Evolutionary conservation across 2,113 vertebrate species (phyloP).

Genomic region (Vicugna pacos): DNA sequence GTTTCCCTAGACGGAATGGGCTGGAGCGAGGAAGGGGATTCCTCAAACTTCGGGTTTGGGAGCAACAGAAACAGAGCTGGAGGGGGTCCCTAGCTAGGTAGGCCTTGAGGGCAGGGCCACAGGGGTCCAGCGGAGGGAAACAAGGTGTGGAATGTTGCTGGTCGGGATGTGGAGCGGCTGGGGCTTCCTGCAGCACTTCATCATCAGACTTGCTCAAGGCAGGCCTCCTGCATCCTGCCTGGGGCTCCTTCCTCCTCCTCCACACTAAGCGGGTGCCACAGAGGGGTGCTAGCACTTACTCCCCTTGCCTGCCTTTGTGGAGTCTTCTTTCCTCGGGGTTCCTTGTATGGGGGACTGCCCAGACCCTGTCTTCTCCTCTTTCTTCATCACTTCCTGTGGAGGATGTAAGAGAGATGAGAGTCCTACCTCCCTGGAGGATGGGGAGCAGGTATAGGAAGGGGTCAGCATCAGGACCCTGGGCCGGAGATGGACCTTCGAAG

Average conservation of each 20-base stretch:
- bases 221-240: neutral
- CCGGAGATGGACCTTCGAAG: neutral
- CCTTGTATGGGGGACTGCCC: slow-evolving; percentile 40
- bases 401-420: neutral
- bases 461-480: neutral
- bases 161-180: too few relatives aligned
- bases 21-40: neutral
- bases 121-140: neutral
- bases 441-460: neutral
- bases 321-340: slow-evolving; percentile 82
- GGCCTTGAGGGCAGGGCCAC: neutral
- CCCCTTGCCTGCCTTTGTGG: slow-evolving; percentile 68
- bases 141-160: neutral
- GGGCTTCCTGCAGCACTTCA: neutral
- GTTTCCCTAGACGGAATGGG: neutral
- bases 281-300: slow-evolving; percentile 36
- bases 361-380: slow-evolving; percentile 78
- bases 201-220: neutral
- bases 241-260: rapidly evolving
- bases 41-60: neutral
- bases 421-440: rapidly evolving
- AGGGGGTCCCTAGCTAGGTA: neutral
- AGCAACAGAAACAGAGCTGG: neutral
- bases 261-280: rapidly evolving
- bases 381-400: slow-evolving; percentile 78